Evolutionary conservation across 2,113 vertebrate genomes (phyloP), one percentile per base, ranked within the genome.

Genomic region (Benitochromis conjunctus): DNA sequence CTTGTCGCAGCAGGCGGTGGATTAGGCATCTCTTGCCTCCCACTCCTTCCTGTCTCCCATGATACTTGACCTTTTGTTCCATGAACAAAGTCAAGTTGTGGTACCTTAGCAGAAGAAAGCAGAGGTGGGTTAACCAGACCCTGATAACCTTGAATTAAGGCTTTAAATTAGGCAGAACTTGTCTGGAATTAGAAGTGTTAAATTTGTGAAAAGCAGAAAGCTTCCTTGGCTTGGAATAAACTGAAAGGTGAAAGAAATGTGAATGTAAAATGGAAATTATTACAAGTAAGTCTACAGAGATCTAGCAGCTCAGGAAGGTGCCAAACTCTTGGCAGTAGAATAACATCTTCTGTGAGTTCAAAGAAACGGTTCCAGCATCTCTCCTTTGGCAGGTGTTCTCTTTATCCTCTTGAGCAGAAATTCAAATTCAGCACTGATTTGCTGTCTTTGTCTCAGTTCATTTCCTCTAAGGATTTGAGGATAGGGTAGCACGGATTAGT

Each of bases 41-140:
- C 34, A 36, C 53, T 66, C 74, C 56, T 83, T 77, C 41, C 79
- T 46, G 81, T 66, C 60, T 88, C 89, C 66, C 19, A 1, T 83
- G 83, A 85, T 80, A 56, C 51, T 4, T 3, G 7, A 88, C 86
- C 86, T 88, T 92, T 91, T 64, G 46, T 79, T 85, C 58, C 51
- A 66, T 12, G 24, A 83, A 43, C 66, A 69, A 31, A 34, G 80
- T 82, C 60, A 55, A 19, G 34, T 13, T 34, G 38, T 78, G 81
- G 80, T 84, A n/a, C n/a, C 29, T 78, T 66, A 54, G 60, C 81
- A 84, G 83, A 41, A 60, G 43, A 77, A 51, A 21, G 38, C 51
- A 77, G 76, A 56, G 18, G 31, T 51, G 26, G 24, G 41, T 80
- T 79, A 64, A 76, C 9, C 11, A 6, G 18, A 56, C 0, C 9